Evolutionary conservation across 2,113 vertebrate genomes (phyloP).

Genomic region (Tenrec ecaudatus): DNA sequence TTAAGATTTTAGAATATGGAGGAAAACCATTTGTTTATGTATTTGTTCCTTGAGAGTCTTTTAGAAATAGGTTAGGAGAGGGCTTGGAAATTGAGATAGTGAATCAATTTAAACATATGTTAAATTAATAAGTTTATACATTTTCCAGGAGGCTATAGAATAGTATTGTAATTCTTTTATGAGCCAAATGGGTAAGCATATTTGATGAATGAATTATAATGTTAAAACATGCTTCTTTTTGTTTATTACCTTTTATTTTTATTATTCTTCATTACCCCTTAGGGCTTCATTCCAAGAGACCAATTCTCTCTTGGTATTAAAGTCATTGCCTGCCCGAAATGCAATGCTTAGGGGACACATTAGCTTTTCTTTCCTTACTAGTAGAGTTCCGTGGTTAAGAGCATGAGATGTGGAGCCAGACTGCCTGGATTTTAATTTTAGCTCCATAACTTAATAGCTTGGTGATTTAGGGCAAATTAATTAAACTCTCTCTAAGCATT

Average conservation of each 20-base stretch:
- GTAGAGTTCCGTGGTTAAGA: slow-evolving; percentile 28
- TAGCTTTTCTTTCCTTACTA: slow-evolving; percentile 10
- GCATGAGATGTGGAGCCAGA: neutral
- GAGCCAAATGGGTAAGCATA: slow-evolving; percentile 31
- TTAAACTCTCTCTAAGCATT: slow-evolving; percentile 7
- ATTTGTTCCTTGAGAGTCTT: neutral
- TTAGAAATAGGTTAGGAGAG: neutral
- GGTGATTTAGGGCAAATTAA: slow-evolving; percentile 3
- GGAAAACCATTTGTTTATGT: neutral
- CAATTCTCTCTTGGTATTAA: slow-evolving; percentile 41
- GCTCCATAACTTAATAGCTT: neutral
- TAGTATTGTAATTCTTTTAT: neutral
- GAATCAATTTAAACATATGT: neutral
- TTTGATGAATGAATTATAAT: slow-evolving; percentile 44
- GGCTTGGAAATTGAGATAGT: neutral
- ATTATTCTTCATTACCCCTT: slow-evolving; percentile 36
- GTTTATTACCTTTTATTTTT: slow-evolving; percentile 51
- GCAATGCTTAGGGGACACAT: neutral
- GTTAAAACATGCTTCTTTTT: slow-evolving; percentile 36
- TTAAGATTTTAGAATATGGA: neutral
- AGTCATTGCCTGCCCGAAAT: slow-evolving; percentile 34
- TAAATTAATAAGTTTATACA: slow-evolving; percentile 6
- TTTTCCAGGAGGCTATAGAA: neutral
- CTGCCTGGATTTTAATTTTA: slow-evolving; percentile 56
- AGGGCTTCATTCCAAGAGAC: slow-evolving; percentile 51